Conservation (phyloP, 2,888 invertebrate genomes). For the Halocaridina rubra region DNA sequence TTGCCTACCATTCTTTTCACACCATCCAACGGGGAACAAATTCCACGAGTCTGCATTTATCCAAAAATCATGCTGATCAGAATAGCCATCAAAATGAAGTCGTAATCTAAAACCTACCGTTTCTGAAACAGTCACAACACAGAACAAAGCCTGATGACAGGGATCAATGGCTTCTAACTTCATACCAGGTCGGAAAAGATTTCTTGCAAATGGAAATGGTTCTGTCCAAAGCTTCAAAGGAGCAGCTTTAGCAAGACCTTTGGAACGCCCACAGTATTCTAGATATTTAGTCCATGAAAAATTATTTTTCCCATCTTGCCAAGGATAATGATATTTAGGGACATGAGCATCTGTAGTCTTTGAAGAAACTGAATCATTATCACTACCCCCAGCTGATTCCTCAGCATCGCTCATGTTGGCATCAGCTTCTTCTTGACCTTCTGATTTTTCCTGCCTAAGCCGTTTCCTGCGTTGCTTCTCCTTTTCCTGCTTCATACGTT, state of each 20-base stretch:
- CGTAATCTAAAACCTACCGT: slow-evolving; percentile 78
- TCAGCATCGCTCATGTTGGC: slow-evolving; percentile 30
- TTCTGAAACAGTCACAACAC: slow-evolving; percentile 86
- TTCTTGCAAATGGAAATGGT: slow-evolving; percentile 57
- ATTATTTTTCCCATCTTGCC: slow-evolving; percentile 54
- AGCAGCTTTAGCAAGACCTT: slow-evolving; percentile 52
- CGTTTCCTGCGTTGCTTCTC: slow-evolving; percentile 33
- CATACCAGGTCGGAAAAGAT: slow-evolving; percentile 77
- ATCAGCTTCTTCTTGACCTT: slow-evolving; percentile 15
- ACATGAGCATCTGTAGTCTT: slow-evolving; percentile 1
- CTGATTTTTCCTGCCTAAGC: slow-evolving; percentile 46
- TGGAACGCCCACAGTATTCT: slow-evolving; percentile 55
- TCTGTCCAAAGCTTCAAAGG: slow-evolving; percentile 60
- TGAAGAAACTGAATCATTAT: slow-evolving; percentile 14
- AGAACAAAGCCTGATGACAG: slow-evolving; percentile 87
- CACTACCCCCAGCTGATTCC: slow-evolving; percentile 1
- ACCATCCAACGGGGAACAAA: slow-evolving; percentile 94
- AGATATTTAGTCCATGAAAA: slow-evolving; percentile 62
- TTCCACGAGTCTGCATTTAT: slow-evolving; percentile 90
- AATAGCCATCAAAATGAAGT: slow-evolving; percentile 92
- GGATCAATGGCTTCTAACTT: slow-evolving; percentile 95
- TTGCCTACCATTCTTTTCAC: slow-evolving; percentile 82
- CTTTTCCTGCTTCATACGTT: slow-evolving; percentile 47
- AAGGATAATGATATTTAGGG: slow-evolving; percentile 49
- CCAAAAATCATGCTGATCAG: slow-evolving; percentile 92